phyloP scores from a whole-genome alignment of 2,113 vertebrate species.

The Atractosteus spatula region DNA sequence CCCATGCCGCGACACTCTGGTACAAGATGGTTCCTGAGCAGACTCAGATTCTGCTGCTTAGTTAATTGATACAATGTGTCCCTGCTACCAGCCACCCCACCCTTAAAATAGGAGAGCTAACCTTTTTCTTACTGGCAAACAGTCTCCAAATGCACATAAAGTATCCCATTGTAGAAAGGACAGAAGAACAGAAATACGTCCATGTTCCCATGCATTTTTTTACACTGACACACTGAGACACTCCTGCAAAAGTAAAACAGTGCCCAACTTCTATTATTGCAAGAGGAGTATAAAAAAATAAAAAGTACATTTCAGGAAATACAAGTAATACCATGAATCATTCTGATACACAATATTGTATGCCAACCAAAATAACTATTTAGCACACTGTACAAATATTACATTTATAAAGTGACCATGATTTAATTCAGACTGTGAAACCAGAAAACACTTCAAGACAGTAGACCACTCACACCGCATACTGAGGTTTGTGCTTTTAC shows the following conservation, averaged over 20 bases:
- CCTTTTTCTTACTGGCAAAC: not conserved
- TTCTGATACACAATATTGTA: not conserved
- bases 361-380: slow-evolving; percentile 2
- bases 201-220: slow-evolving; percentile 2
- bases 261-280: not conserved
- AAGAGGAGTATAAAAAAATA: not conserved
- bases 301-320: not conserved
- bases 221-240: not conserved
- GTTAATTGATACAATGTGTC: slow-evolving; percentile 18
- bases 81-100: not conserved
- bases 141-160: not conserved
- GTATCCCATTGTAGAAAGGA: not conserved
- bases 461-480: too few relatives aligned
- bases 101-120: not conserved
- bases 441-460: too few relatives aligned
- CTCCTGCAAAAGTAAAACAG: not conserved
- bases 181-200: not conserved
- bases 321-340: not conserved
- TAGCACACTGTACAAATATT: not conserved
- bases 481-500: not conserved
- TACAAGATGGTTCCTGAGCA: not conserved
- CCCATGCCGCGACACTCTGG: not conserved
- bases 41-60: not conserved
- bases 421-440: too few relatives aligned
- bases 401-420: too few relatives aligned